Base-by-base conservation (phyloP, 2,797 vertebrate species). In the Cossypha heuglini region DNA sequence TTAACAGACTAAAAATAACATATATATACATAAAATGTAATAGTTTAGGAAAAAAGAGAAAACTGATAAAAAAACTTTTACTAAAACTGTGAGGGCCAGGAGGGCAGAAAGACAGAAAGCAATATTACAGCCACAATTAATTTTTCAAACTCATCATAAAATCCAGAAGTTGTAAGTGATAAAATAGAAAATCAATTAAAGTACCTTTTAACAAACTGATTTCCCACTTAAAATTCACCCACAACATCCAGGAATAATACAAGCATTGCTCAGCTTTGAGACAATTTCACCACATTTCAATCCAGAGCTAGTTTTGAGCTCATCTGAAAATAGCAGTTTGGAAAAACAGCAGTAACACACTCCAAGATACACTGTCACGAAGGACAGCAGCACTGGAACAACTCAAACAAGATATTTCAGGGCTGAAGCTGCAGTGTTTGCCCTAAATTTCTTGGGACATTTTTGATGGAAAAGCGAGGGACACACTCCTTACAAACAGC, bases 381-480 rank as follows among this genome's bases (percentile, higher is more conserved):
- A 61, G 7, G 64, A 55, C 87, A 88, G 80, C 55, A 77, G 54
- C 51, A 28, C 59, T 90, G 73, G 61, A 83, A 91, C 75, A 63
- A 93, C 74, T 63, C 20, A 21, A 94, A 90, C 25, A 85, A 64
- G 75, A 3, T 37, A 92, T 22, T 91, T 80, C 61, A 76, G 79
- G 31, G 61, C 85, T 90, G 63, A 91, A 87, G 80, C 55, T 91
- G 49, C 58, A 72, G 57, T 11, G 42, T 88, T 95, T 94, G 72
- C 76, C 72, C 81, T 33, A 62, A n/a, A 94, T 90, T 93, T 80
- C 83, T 85, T 38, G 69, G 0, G 3, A 82, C 46, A 48, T 38
- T 48, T 95, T 62, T n/a, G 76, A 82, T 6, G 82, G 61, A 94
- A 90, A 94, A 77, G 40, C 18, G 45, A 96, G 63, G 54, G 66